A percentile compares a stretch with the other conserved stretches of the same genome.
Conservation (phyloP, 2,113 vertebrate species). For the Bolborhynchus lineola region DNA sequence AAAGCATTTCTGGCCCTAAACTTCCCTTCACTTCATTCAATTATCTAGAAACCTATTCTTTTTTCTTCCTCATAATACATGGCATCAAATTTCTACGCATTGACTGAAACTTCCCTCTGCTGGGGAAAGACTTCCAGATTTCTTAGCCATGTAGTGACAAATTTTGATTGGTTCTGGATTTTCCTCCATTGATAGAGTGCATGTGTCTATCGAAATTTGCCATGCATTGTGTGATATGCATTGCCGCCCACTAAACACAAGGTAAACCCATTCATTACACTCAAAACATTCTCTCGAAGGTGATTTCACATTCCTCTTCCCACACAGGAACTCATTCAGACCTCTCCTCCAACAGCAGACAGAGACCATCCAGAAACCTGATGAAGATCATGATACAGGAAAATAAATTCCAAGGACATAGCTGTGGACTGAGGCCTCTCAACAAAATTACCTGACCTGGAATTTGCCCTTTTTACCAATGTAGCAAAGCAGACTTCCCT, state of each 20-base stretch:
- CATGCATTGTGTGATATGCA: accelerated
- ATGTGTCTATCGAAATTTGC: not conserved
- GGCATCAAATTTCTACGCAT: not conserved
- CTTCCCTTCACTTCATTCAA: slow-evolving; percentile 39
- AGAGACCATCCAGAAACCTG: not conserved
- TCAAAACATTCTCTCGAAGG: not conserved
- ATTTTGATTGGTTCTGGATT: not conserved
- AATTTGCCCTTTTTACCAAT: not conserved
- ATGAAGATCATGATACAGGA: not conserved
- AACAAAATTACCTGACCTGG: not conserved
- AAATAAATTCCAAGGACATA: not conserved
- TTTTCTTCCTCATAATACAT: slow-evolving; percentile 20
- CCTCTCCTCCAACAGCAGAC: not conserved
- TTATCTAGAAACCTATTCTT: slow-evolving; percentile 9
- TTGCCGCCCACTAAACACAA: not conserved
- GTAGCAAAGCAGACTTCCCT: not conserved
- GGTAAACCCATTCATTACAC: not conserved
- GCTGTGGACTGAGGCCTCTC: not conserved
- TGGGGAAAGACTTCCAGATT: not conserved
- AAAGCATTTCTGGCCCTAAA: slow-evolving; percentile 5
- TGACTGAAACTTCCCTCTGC: not conserved
- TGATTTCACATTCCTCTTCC: not conserved
- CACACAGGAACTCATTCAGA: not conserved
- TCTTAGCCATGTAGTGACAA: not conserved
- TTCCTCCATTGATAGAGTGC: not conserved